Evolutionary conservation across 2,797 vertebrate genomes (phyloP).

Genomic region (Spondyliosoma cantharus): DNA sequence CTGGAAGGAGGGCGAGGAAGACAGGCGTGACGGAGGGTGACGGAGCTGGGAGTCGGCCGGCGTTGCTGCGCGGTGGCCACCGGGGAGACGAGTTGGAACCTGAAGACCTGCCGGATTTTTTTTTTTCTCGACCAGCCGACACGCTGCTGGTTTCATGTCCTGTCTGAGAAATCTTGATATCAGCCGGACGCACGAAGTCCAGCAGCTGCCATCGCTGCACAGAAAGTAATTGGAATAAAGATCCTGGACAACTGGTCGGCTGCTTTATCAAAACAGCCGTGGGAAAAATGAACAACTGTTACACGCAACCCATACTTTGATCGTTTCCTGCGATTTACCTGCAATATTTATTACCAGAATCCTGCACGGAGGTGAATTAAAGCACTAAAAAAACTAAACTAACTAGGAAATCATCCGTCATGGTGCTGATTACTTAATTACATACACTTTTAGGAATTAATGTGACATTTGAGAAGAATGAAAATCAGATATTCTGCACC

Average conservation of each 20-base stretch:
- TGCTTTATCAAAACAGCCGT: neutral
- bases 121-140: neutral
- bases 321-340: too few species aligned
- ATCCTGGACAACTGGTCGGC: neutral
- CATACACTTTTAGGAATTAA: too few species aligned
- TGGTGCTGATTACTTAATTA: too few species aligned
- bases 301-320: too few species aligned
- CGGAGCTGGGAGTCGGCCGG: constrained; percentile 56
- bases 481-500: too few species aligned
- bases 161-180: neutral
- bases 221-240: neutral
- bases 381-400: too few species aligned
- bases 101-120: constrained; percentile 25
- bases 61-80: neutral
- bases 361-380: too few species aligned
- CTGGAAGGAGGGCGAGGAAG: constrained; percentile 61
- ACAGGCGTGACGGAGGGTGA: constrained; percentile 80
- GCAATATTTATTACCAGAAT: too few species aligned
- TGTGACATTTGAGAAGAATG: too few species aligned
- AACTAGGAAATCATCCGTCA: too few species aligned
- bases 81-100: constrained; percentile 33
- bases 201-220: neutral
- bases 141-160: too few species aligned
- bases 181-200: neutral
- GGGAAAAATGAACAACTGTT: neutral